Base-by-base conservation (phyloP, 2,113 vertebrate genomes). In the Saguinus imperator region DNA sequence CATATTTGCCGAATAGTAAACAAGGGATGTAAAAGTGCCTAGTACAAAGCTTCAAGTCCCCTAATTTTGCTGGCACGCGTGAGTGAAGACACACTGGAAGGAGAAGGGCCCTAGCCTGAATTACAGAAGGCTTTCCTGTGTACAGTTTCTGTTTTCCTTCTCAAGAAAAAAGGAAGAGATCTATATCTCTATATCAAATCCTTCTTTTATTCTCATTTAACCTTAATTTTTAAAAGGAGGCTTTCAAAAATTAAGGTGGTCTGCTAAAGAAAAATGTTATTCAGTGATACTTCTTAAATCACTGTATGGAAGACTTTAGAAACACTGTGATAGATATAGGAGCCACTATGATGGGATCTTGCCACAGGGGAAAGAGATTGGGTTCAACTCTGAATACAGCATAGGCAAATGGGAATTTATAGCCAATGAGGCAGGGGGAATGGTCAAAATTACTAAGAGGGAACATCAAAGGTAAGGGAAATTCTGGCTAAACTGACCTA, bases 221-320 rank as follows among this genome's bases (percentile, higher is more conserved):
- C 95, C 94, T 97, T 92, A 94, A 95, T 83, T 89, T 95, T 95
- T 91, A 75, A 88, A 96, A 82, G 55, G 27, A 90, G 37, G 48
- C 40, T 93, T 20, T 98, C 79, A 94, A 81, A 95, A 93, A 87
- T 97, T 89, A 92, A 96, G 94, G 50, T 61, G 58, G 18, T 40
- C 43, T 48, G 75, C 48, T 77, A 77, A 77, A 48, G 23, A 43
- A 48, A 43, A 77, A 48, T 45, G 27, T 32, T 48, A 48, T 48
- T 48, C 43, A 48, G 23, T 77, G 75, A 48, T 18, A 76, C 40
- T 76, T 32, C 13, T 32, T 77, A 29, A 48, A 77, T 45, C 8
- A 8, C 27, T 8, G 43, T 32, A 32, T 18, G 75, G 43, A 32
- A 32, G 27, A 48, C 25, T 61, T 61, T 14, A 76, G 27, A 43